Evolutionary conservation across 1,140 invertebrate genomes (phyloP).

Genomic region (Euura saliciscinereae): DNA sequence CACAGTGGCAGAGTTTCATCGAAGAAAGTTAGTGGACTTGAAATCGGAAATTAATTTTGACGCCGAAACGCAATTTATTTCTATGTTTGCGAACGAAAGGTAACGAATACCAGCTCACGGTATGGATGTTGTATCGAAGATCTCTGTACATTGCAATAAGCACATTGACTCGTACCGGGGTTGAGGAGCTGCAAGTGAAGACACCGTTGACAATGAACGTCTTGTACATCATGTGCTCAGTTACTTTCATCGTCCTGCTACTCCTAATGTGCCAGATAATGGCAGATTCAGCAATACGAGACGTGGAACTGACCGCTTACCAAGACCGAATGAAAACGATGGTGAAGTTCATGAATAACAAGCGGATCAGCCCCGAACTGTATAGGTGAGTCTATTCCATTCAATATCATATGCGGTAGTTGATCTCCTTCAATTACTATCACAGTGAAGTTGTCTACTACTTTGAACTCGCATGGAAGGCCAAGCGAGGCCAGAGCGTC

Average conservation of each 20-base stretch:
- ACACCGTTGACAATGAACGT: slow-evolving; percentile 3
- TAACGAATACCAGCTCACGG: neutral
- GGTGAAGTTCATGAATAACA: slow-evolving; percentile 47
- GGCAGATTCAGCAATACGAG: slow-evolving; percentile 4
- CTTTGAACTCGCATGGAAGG: slow-evolving; percentile 30
- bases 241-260: neutral
- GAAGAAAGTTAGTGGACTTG: neutral
- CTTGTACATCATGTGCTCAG: neutral
- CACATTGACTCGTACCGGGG: neutral
- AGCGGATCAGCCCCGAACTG: slow-evolving; percentile 40
- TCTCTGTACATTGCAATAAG: neutral
- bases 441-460: slow-evolving; percentile 24
- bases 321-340: slow-evolving; percentile 55
- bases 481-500: slow-evolving; percentile 25
- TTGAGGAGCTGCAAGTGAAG: neutral
- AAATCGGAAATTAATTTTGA: no score
- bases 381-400: slow-evolving; percentile 28
- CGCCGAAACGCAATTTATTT: no score
- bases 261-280: neutral
- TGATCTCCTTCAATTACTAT: neutral
- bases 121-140: neutral
- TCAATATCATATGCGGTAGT: neutral
- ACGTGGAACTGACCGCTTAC: slow-evolving; percentile 51
- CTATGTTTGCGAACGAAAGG: neutral
- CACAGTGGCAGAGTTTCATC: neutral